Conservation (phyloP, 2,113 vertebrate species). For the Lota lota region DNA sequence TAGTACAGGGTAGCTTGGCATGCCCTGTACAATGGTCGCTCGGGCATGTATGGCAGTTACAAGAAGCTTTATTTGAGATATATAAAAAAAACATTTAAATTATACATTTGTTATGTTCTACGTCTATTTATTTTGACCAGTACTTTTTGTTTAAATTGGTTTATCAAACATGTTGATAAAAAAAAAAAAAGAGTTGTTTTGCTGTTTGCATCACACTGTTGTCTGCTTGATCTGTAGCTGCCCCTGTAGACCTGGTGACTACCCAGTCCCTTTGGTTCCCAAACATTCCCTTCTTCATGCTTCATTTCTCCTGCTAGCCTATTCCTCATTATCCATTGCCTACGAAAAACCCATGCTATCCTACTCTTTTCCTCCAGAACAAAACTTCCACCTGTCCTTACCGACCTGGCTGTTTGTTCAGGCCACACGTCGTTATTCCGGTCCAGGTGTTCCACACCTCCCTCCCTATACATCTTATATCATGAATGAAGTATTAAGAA, state of each 20-base stretch:
- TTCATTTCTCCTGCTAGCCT: constrained; percentile 15
- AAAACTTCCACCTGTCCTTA: no score
- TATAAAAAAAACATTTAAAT: constrained; percentile 74
- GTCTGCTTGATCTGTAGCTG: constrained; percentile 55
- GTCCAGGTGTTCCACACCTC: no score
- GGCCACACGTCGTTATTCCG: no score
- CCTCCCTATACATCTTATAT: no score
- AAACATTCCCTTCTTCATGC: constrained; percentile 71
- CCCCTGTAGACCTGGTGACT: constrained; percentile 16
- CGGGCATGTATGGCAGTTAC: constrained; percentile 66
- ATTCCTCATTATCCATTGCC: background rate
- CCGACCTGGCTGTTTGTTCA: no score
- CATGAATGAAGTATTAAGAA: background rate
- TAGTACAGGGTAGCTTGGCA: constrained; percentile 61
- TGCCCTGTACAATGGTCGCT: constrained; percentile 54
- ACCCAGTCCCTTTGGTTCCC: constrained; percentile 37
- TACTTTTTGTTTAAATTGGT: constrained; percentile 71
- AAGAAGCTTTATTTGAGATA: constrained; percentile 78
- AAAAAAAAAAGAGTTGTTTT: constrained; percentile 41
- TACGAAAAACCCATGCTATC: background rate
- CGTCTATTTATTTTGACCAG: constrained; percentile 88
- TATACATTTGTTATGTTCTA: constrained; percentile 86
- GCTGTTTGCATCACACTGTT: constrained; percentile 57
- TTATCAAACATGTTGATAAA: constrained; percentile 65
- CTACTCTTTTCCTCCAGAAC: no score